Evolutionary conservation across 2,888 invertebrate genomes (phyloP).

Genomic region (Amblyjoppa proteus): DNA sequence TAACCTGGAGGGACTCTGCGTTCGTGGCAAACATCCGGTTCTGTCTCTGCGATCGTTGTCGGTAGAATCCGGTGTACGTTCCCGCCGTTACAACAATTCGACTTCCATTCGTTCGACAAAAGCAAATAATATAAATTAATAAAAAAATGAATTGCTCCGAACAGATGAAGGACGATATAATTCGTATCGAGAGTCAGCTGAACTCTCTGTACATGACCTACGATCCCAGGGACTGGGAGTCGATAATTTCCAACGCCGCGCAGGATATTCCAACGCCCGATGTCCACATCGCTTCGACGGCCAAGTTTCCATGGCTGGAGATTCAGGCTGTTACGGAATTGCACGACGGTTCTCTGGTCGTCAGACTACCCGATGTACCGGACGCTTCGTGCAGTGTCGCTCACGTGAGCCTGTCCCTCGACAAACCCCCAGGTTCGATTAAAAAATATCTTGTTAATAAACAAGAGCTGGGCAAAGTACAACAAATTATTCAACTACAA

Average conservation of each 20-base stretch:
- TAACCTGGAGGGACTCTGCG: constrained; percentile 80
- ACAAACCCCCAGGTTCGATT: constrained; percentile 80
- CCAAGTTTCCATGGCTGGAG: constrained; percentile 78
- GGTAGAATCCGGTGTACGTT: constrained; percentile 79
- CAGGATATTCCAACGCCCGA: constrained; percentile 78
- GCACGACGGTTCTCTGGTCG: constrained; percentile 80
- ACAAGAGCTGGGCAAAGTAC: neutral
- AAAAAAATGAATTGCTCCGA: constrained; percentile 33
- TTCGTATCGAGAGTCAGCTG: constrained; percentile 84
- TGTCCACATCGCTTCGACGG: constrained; percentile 73
- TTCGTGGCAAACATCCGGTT: constrained; percentile 82
- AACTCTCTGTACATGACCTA: constrained; percentile 90
- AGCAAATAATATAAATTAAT: neutral
- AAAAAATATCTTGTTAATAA: neutral
- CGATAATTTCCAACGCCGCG: constrained; percentile 73
- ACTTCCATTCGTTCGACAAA: neutral
- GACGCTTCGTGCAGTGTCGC: constrained; percentile 87
- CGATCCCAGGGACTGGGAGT: constrained; percentile 87
- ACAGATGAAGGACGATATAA: constrained; percentile 81
- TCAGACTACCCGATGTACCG: constrained; percentile 81
- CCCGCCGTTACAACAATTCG: neutral
- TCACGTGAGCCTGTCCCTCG: constrained; percentile 87
- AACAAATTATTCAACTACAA: too few relatives aligned
- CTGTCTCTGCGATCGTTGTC: constrained; percentile 80
- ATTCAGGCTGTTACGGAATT: constrained; percentile 81